These are phyloP conservation scores for Centruroides sculpturatus DNA, from an alignment of 1,140 invertebrate species.

Conservation along the genomic window DNA sequence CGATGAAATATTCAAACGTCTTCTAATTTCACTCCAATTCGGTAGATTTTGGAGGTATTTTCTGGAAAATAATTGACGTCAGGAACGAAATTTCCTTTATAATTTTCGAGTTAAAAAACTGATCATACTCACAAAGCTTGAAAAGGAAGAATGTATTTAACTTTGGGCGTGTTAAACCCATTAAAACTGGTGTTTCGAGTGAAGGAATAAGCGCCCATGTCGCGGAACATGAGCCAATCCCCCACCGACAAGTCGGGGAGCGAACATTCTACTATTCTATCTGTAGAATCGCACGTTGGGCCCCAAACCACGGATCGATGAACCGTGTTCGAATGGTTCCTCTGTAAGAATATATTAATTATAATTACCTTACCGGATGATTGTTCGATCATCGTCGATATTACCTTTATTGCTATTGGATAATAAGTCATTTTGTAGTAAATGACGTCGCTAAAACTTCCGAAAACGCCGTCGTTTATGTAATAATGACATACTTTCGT, in stretches of 20 bases:
- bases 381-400: too few species aligned
- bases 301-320: constrained; percentile 32
- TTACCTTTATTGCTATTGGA: constrained; percentile 48
- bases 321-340: background rate
- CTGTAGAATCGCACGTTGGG: constrained; percentile 36
- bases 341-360: background rate
- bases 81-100: too few species aligned
- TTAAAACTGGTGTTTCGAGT: constrained; percentile 33
- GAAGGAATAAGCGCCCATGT: constrained; percentile 40
- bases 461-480: constrained; percentile 96
- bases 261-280: constrained; percentile 26
- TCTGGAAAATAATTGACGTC: too few species aligned
- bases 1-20: too few species aligned
- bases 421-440: constrained; percentile 75
- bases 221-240: constrained; percentile 31
- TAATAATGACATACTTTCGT: constrained; percentile 53
- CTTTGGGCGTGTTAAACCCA: constrained; percentile 30
- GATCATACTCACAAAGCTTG: too few species aligned
- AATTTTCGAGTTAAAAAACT: too few species aligned
- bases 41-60: too few species aligned
- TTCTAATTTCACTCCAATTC: too few species aligned
- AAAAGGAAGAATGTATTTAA: background rate
- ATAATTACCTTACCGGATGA: too few species aligned
- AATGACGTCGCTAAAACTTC: constrained; percentile 90
- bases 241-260: constrained; percentile 31